Base-by-base conservation (phyloP, 2,797 vertebrate species). In the Tapera naevia region DNA sequence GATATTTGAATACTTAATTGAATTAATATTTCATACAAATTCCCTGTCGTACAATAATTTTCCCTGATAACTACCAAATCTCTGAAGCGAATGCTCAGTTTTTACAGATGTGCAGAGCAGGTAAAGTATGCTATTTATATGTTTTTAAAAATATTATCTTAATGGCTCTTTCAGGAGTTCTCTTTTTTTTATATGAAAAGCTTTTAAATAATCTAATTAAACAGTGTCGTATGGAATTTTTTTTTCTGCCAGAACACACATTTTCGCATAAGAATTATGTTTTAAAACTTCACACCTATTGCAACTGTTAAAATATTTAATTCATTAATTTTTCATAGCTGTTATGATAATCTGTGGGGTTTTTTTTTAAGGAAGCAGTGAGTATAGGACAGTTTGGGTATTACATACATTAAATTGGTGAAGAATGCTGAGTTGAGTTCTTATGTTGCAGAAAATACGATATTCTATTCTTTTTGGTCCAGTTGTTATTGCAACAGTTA, bases 21-120 rank as follows among this genome's bases (percentile, higher is more conserved):
- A 87, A 89, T 94, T 4, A 93, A 83, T 91, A 89, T 92, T 91
- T 94, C n/a, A 86, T 61, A 50, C 6, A 72, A 87, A 91, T 72
- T 90, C 80, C 78, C 74, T 45, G 48, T 62, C 43, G 69, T 67
- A 91, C 25, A 79, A 58, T 91, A 87, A 72, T 73, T 93, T 95
- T 57, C 37, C 39, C 46, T 79, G 33, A 70, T 74, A 12, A 1
- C 46, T 69, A 67, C 24, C 35, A 70, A 81, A 91, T 80, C 25
- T 64, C 74, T 50, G 61, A 87, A 83, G 12, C 0, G 9, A 89
- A 85, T 25, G 13, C 9, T 91, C 19, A 5, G 4, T 54, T 94
- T 91, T 86, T 75, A 56, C 13, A 60, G n/a, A 80, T 35, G 11
- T 76, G 46, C 10, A 80, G 17, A 73, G 43, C 7, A 69, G 39